Percentiles rank a stretch among this genome's conserved stretches.
These are phyloP conservation scores for Alviniconcha strummeri DNA, from an alignment of 2,888 invertebrate species.

Conservation along the genomic window DNA sequence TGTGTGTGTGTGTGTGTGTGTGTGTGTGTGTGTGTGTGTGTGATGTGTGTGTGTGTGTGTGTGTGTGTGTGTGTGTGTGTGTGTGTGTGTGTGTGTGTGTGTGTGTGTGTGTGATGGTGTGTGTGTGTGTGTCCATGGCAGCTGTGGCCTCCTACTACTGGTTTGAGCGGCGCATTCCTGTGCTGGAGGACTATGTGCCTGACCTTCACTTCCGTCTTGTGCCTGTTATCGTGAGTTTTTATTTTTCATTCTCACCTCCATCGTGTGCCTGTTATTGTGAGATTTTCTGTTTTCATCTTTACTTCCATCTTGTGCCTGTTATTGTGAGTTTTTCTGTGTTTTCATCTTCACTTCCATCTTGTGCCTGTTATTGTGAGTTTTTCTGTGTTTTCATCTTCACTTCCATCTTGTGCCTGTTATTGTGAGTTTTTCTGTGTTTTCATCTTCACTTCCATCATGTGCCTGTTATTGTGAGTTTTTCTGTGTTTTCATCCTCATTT, in stretches of 20 bases:
- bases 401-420: neutral
- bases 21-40: too few relatives aligned
- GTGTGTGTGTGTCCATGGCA: conserved; percentile 30
- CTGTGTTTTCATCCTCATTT: neutral
- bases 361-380: neutral
- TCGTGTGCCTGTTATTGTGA: neutral
- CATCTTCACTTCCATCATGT: neutral
- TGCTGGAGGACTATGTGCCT: conserved; percentile 74
- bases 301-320: too few relatives aligned
- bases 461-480: neutral
- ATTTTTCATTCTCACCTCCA: neutral
- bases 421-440: neutral
- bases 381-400: neutral
- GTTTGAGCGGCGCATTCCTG: conserved; percentile 75
- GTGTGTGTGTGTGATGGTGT: neutral
- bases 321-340: too few relatives aligned
- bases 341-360: neutral
- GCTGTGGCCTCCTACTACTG: conserved; percentile 83
- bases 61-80: conserved; percentile 1
- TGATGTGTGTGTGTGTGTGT: neutral
- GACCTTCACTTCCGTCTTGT: conserved; percentile 84
- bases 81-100: neutral
- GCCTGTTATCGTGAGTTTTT: conserved; percentile 81
- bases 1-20: too few relatives aligned
- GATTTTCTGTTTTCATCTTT: neutral